Evolutionary conservation across 2,113 vertebrate species (phyloP), one percentile per base, ranked within the genome.

Genomic region (Microcebus murinus): DNA sequence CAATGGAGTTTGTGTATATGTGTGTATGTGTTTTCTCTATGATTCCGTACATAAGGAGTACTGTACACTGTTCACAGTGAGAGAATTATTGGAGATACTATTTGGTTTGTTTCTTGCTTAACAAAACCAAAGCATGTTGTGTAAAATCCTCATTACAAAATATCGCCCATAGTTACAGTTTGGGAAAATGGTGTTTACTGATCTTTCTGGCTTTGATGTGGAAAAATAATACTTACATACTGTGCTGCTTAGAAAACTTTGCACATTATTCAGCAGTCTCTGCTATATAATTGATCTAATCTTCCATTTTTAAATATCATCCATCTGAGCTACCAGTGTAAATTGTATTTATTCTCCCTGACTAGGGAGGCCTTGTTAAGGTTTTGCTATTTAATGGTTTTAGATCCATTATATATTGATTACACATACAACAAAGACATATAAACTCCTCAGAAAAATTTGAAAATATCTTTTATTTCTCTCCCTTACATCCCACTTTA

Each of bases 21-120:
- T n/a, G 12, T 21, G 34, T 57, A 20, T 67, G 87, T n/a, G 4
- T 74, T n/a, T 14, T 4, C 29, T 36, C 5, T 52, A 7, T 70
- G 34, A 13, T 21, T 63, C 45, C 27, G 9, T 6, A 15, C 0
- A 4, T 20, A 57, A 2, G 3, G 39, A 27, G 4, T 25, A 34
- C 31, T 50, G 20, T 57, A 15, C 15, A 57, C 3, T n/a, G 2
- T 85, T 23, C 31, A 59, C 17, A 77, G 25, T 42, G 25, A 27
- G 36, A 94, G 5, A 76, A 90, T 59, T 36, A 55, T 70, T 52
- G 3, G 20, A 63, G 1, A 61, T 83, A 4, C 4, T 29, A 4
- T 63, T 80, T 36, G 10, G 11, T 84, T 70, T 87, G 27, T 25
- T 87, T 1, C 59, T 73, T 92, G 21, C 13, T 34, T 76, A 86